Evolutionary conservation across 2,113 vertebrate species (phyloP), one percentile per base, ranked within the genome.

Genomic region (Charadrius vociferus): DNA sequence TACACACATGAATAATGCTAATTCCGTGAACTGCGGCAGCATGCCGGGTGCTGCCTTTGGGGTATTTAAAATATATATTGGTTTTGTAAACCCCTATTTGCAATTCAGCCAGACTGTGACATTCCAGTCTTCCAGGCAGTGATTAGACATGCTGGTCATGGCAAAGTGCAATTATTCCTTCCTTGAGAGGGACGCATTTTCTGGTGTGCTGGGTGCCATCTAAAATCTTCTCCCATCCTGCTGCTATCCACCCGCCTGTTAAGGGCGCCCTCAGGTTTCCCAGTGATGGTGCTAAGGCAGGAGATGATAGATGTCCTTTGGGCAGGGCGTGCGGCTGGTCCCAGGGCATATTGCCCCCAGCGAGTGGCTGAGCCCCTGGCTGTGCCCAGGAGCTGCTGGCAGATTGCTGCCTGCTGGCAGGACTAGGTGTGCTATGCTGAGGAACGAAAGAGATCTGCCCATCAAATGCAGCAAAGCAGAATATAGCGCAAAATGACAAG

Each of bases 361-460:
- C 3, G 8, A 29, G 19, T 1, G 3, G 22, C 43, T n/a, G 39
- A 74, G 68, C 41, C 39, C 55, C 41, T 65, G 26, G 1, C 8
- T 1, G 16, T 29, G 18, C 14, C 56, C 52, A 34, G 37, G n/a
- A 39, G 73, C 74, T 59, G 30, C 56, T 26, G 19, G 85, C 37
- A 30, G 61, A 18, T 24, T n/a, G 27, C 29, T 68, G 21, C 17
- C 59, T 50, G 39, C 27, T 18, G 11, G 19, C 49, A 63, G 55
- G 67, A 23, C 55, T 7, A 19, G 23, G 12, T 0, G 4, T 10
- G 49, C 37, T 29, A 1, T 0, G 2, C 23, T 11, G 37, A 24
- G 47, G 16, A 39, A 21, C 1, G 3, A 23, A 12, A 23, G 70
- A n/a, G 55, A 27, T 12, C 58, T 41, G 53, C 29, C 5, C 16